Conservation (phyloP, 2,888 invertebrate species). For the Odontothrips loti region DNA sequence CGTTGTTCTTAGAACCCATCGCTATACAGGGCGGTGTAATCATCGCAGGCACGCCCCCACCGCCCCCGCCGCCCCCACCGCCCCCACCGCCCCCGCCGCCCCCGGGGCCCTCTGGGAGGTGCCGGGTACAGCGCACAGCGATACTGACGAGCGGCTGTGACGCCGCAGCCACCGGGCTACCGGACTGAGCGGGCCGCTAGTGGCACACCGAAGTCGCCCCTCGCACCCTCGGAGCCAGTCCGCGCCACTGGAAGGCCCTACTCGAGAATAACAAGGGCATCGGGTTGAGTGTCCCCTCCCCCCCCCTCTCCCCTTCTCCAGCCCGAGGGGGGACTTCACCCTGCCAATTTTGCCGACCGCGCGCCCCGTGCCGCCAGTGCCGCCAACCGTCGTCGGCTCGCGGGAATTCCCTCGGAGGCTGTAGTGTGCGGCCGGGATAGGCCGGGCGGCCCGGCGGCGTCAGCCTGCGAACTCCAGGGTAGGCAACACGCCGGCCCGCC, state of each 20-base stretch:
- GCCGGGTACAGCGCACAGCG: too few species aligned
- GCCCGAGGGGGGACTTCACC: not conserved
- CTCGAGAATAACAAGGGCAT: slow-evolving; percentile 22
- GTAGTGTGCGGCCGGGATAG: too few species aligned
- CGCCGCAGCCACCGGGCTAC: not conserved
- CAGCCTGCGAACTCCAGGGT: not conserved
- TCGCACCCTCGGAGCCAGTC: not conserved
- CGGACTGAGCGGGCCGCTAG: not conserved
- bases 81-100: too few species aligned
- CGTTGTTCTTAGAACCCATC: too few species aligned
- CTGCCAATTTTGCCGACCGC: too few species aligned
- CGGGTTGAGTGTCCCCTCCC: not conserved
- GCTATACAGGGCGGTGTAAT: too few species aligned
- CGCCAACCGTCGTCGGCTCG: not conserved
- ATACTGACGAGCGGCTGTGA: too few species aligned
- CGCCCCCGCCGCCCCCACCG: too few species aligned
- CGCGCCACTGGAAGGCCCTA: not conserved
- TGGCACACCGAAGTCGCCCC: not conserved
- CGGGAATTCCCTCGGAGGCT: too few species aligned
- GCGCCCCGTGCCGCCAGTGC: not conserved
- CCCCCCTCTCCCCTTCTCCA: not conserved
- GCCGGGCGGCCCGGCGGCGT: not conserved
- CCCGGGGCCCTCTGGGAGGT: too few species aligned
- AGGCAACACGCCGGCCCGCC: not conserved
- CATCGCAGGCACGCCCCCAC: too few species aligned